Evolutionary conservation across 2,797 vertebrate genomes (phyloP).

Genomic region (Aeoliscus strigatus): DNA sequence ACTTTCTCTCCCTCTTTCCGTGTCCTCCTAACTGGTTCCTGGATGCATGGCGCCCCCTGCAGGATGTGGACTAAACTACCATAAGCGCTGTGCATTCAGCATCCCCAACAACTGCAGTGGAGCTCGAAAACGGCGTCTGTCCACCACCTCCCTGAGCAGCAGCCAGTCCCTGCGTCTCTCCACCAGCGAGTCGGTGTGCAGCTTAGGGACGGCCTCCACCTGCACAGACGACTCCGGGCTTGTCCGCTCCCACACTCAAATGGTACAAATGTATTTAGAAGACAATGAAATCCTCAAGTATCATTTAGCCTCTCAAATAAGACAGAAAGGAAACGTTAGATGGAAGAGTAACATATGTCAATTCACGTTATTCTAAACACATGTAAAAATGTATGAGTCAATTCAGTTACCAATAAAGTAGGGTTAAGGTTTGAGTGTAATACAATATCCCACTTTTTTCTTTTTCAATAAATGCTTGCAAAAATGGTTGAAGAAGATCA

Average conservation of each 20-base stretch:
- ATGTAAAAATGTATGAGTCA: no score
- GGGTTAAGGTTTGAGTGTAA: no score
- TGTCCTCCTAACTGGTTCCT: conserved; percentile 8
- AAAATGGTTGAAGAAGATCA: no score
- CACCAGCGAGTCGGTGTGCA: conserved; percentile 77
- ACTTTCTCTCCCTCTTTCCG: not conserved
- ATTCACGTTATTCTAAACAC: no score
- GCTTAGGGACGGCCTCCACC: conserved; percentile 59
- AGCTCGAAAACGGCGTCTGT: conserved; percentile 84
- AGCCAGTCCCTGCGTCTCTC: conserved; percentile 82
- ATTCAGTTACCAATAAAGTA: no score
- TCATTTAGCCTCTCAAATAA: no score
- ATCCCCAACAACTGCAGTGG: conserved; percentile 93
- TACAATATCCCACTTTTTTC: no score
- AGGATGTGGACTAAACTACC: conserved; percentile 93
- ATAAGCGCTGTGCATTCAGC: conserved; percentile 91
- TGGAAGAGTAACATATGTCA: no score
- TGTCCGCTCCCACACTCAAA: conserved; percentile 76
- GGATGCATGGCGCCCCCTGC: conserved; percentile 52
- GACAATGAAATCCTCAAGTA: not conserved
- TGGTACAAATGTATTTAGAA: conserved; percentile 52
- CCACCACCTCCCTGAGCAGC: conserved; percentile 84
- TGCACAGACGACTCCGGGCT: conserved; percentile 70
- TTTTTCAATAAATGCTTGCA: no score
- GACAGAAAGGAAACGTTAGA: no score